phyloP scores from a whole-genome alignment of 2,797 vertebrate species.

The Huso huso region DNA sequence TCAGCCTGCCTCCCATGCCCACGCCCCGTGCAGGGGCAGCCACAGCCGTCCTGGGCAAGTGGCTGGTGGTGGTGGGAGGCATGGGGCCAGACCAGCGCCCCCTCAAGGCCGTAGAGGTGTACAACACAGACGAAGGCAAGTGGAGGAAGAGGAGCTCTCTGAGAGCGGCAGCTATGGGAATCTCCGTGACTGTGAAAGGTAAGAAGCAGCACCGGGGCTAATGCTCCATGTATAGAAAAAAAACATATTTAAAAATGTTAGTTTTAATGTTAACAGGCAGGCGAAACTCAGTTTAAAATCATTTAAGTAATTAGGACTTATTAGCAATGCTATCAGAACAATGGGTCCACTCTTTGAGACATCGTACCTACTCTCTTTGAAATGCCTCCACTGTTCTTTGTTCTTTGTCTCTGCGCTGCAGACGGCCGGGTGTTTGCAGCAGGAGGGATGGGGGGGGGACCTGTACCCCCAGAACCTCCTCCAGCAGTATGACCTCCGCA shows the following conservation, averaged over 20 bases:
- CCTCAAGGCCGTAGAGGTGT: slow-evolving; percentile 86
- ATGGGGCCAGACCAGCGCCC: slow-evolving; percentile 80
- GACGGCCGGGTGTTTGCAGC: slow-evolving; percentile 84
- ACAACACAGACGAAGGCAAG: slow-evolving; percentile 82
- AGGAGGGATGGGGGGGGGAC: slow-evolving; percentile 86
- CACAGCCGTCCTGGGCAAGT: slow-evolving; percentile 75
- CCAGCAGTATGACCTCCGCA: slow-evolving; percentile 90
- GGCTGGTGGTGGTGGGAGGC: slow-evolving; percentile 88
- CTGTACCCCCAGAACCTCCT: slow-evolving; percentile 81
- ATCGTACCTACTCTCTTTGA: not conserved
- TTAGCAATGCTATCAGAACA: too few species aligned
- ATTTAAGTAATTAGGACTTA: too few species aligned
- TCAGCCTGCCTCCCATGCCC: slow-evolving; percentile 74
- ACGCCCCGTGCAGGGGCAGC: slow-evolving; percentile 84
- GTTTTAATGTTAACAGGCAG: too few species aligned
- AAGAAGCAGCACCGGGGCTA: slow-evolving; percentile 29
- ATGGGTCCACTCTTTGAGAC: too few species aligned
- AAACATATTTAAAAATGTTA: too few species aligned
- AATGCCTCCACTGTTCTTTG: not conserved
- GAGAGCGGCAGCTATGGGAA: slow-evolving; percentile 85
- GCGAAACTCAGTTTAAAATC: too few species aligned
- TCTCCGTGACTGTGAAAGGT: slow-evolving; percentile 86
- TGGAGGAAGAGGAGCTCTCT: slow-evolving; percentile 87
- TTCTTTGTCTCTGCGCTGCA: slow-evolving; percentile 34
- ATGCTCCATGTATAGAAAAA: not conserved